These are phyloP conservation scores for Onthophagus taurus DNA, from an alignment of 1,140 invertebrate species.

Conservation along the genomic window DNA sequence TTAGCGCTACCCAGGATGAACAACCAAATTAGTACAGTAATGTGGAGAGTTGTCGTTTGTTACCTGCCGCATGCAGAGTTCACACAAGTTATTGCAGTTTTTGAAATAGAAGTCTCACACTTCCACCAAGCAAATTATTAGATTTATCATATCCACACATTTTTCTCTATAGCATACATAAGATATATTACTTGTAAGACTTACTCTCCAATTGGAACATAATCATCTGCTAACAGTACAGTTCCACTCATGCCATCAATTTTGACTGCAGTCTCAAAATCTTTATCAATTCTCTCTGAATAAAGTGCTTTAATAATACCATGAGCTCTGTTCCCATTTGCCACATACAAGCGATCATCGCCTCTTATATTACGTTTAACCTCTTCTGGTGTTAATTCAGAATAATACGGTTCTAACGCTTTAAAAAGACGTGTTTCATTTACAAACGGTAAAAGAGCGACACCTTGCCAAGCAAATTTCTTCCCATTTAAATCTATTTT, in stretches of 20 bases:
- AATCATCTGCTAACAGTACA: conserved; percentile 59
- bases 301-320: conserved; percentile 63
- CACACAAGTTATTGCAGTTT: no score
- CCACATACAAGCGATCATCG: conserved; percentile 72
- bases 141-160: no score
- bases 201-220: conserved; percentile 54
- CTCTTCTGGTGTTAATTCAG: conserved; percentile 70
- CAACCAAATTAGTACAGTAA: no score
- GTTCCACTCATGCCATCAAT: conserved; percentile 66
- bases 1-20: no score
- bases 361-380: conserved; percentile 63
- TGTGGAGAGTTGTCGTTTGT: no score
- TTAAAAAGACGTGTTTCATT: conserved; percentile 87
- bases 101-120: no score
- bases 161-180: no score
- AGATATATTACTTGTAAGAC: conserved; percentile 21
- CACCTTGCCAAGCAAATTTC: conserved; percentile 99
- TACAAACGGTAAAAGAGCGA: conserved; percentile 95
- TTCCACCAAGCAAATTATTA: no score
- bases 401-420: conserved; percentile 74
- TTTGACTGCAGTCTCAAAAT: conserved; percentile 43
- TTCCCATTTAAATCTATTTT: conserved; percentile 99
- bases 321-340: conserved; percentile 56
- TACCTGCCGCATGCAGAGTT: no score
- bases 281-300: conserved; percentile 41